These are phyloP conservation scores for Spicauda simplicius DNA, from an alignment of 2,888 invertebrate genomes.

Conservation along the genomic window DNA sequence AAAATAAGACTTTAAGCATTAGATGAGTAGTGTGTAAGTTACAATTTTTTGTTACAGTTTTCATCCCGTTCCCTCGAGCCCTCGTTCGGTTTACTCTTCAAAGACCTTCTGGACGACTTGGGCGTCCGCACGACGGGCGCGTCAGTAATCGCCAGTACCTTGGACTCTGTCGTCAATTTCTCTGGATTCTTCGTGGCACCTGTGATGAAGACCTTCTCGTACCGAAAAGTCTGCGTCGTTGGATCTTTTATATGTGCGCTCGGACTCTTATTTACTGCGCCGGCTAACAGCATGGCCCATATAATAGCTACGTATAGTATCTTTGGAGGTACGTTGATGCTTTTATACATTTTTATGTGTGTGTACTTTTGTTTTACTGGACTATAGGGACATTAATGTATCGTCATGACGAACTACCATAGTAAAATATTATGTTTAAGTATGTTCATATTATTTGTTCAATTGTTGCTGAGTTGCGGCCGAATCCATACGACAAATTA, in stretches of 20 bases:
- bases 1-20: no score
- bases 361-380: no score
- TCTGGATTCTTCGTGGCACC: slow-evolving; percentile 91
- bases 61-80: slow-evolving; percentile 92
- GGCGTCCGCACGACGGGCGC: slow-evolving; percentile 91
- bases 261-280: slow-evolving; percentile 88
- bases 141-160: slow-evolving; percentile 89
- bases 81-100: slow-evolving; percentile 92
- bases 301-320: slow-evolving; percentile 90
- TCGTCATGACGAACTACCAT: no score
- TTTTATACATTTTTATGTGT: slow-evolving; percentile 34
- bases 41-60: slow-evolving; percentile 82
- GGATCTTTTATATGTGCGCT: slow-evolving; percentile 88
- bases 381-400: no score
- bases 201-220: slow-evolving; percentile 90
- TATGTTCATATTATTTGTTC: no score
- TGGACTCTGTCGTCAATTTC: slow-evolving; percentile 91
- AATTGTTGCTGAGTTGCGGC: no score
- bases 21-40: no score
- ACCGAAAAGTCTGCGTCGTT: slow-evolving; percentile 88
- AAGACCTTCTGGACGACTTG: slow-evolving; percentile 88
- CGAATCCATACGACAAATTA: no score
- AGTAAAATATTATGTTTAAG: no score
- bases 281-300: slow-evolving; percentile 89
- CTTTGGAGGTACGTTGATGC: slow-evolving; percentile 85